A percentile compares a stretch with the other conserved stretches of the same genome.
Evolutionary conservation across 2,888 invertebrate genomes (phyloP).

Genomic region (Hypolimnas misippus): DNA sequence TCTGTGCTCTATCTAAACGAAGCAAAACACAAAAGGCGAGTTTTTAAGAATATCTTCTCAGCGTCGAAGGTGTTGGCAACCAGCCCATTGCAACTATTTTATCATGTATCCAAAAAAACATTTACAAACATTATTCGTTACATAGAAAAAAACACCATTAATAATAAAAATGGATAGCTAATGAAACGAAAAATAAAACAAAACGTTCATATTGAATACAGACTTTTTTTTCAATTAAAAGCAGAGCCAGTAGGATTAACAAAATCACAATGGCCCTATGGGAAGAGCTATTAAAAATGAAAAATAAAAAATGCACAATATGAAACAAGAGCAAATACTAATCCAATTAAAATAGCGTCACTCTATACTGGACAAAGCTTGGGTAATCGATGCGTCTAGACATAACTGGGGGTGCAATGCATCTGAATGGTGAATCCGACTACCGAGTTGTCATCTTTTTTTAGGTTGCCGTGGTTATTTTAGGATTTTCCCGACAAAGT

Average conservation of each 20-base stretch:
- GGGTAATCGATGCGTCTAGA: conserved; percentile 80
- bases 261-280: background rate
- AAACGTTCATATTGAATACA: too few relatives aligned
- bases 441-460: conserved; percentile 31
- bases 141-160: too few relatives aligned
- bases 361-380: conserved; percentile 31
- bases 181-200: too few relatives aligned
- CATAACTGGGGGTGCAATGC: conserved; percentile 57
- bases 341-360: conserved; percentile 37
- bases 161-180: too few relatives aligned
- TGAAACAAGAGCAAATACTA: conserved; percentile 32
- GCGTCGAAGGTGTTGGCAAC: conserved; percentile 21
- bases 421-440: conserved; percentile 49
- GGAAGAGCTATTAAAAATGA: background rate
- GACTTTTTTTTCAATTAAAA: conserved; percentile 2
- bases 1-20: conserved; percentile 3
- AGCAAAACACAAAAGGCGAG: conserved; percentile 11
- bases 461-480: conserved; percentile 3
- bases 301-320: conserved; percentile 14
- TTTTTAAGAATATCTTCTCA: conserved; percentile 15
- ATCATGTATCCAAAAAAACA: background rate
- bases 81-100: conserved; percentile 8
- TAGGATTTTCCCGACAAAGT: conserved; percentile 3
- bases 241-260: too few relatives aligned
- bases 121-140: too few relatives aligned